Evolutionary conservation across 2,797 vertebrate species (phyloP), one percentile per base, ranked within the genome.

Genomic region (Xiphophorus birchmanni): DNA sequence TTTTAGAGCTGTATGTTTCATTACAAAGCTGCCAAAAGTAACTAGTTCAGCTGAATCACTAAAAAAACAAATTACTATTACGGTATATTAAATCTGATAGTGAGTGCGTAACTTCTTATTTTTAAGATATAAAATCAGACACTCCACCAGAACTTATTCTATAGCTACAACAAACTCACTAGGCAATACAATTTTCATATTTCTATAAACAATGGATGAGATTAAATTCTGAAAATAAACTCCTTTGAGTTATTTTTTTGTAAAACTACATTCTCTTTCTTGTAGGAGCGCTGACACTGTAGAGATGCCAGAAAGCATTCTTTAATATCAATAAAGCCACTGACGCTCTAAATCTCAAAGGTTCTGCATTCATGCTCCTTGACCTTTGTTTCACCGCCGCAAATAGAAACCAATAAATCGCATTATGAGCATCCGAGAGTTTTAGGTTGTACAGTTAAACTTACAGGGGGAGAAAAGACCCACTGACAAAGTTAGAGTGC

Each of bases 191-290:
- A 4, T 65, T 52, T 15, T 40, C 4, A 47, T 63, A 29, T 32
- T 75, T 75, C 56, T 9, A 40, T 74, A 13, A 63, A 63, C 18
- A 72, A 42, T 48, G 50, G 17, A 37, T 35, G 32, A 18, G 58
- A 74, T 42, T 47, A 56, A 45, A 21, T 71, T 13, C 60, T 77
- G n/a, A 45, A 44, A 60, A 80, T 75, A 0, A 44, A 71, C 56
- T 10, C 13, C 23, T 47, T 48, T 5, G 56, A 71, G 40, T 35
- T 8, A n/a, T 69, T 72, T 79, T 63, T 52, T 52, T 60, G 26
- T 65, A 69, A 67, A 2, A 15, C 35, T 42, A 77, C 69, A 52
- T 12, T 21, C 47, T 58, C n/a, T n/a, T 52, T 13, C 5, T 52
- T 67, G 54, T 18, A 12, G 77, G 5, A 56, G 65, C 1, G n/a